Evolutionary conservation across 2,888 invertebrate species (phyloP).

Genomic region (Lochmaea capreae): DNA sequence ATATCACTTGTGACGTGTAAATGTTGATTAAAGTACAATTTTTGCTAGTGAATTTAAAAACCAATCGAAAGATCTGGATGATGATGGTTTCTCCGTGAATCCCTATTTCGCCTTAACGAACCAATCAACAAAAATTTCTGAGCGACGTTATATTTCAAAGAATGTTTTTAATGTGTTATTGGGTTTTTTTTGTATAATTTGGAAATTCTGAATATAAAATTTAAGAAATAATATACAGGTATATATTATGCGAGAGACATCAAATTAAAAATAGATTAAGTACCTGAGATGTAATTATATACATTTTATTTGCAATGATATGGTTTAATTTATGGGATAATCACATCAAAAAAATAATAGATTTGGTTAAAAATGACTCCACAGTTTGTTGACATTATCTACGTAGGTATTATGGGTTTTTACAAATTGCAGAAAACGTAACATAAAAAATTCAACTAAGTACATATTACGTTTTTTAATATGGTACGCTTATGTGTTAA

Average conservation of each 20-base stretch:
- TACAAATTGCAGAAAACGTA: background rate
- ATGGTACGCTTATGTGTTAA: slow-evolving; percentile 17
- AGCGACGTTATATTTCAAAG: background rate
- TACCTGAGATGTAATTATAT: background rate
- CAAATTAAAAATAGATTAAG: background rate
- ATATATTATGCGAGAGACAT: background rate
- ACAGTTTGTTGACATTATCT: background rate
- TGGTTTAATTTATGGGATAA: background rate
- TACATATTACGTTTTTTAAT: background rate
- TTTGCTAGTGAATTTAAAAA: background rate
- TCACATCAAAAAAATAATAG: too few relatives aligned
- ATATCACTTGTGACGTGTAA: background rate
- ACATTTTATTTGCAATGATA: background rate
- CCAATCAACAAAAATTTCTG: background rate
- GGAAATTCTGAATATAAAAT: background rate
- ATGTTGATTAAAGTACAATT: background rate
- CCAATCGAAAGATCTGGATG: background rate
- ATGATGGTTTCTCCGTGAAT: background rate
- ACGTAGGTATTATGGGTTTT: background rate
- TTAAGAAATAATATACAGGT: background rate
- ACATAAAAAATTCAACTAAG: background rate
- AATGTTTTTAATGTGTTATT: background rate
- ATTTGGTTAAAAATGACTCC: too few relatives aligned
- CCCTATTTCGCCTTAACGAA: background rate
- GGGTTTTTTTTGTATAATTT: slow-evolving; percentile 19